Percentiles rank a stretch among this genome's conserved stretches.
phyloP scores from a whole-genome alignment of 2,888 invertebrate genomes.

The Gari tellinella region DNA sequence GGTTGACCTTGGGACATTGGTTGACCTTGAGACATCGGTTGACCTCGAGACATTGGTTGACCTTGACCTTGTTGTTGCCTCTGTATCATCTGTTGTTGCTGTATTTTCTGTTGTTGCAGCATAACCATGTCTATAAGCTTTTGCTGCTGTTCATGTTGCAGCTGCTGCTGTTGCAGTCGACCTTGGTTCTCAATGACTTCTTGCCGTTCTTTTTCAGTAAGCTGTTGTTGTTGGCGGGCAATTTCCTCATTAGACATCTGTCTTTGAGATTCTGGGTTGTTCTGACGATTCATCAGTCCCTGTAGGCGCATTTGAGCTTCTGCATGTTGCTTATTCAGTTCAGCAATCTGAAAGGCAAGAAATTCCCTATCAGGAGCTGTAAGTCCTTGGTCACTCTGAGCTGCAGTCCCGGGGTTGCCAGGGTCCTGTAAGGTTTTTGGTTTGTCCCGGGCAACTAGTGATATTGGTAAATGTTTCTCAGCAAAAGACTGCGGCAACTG shows the following conservation, averaged over 20 bases:
- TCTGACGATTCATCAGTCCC: slow-evolving; percentile 68
- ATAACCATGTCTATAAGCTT: slow-evolving; percentile 50
- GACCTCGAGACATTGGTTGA: not conserved
- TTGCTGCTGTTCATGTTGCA: slow-evolving; percentile 52
- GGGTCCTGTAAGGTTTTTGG: slow-evolving; percentile 30
- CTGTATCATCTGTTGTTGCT: slow-evolving; percentile 43
- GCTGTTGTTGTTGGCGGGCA: slow-evolving; percentile 10
- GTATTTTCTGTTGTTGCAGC: slow-evolving; percentile 52
- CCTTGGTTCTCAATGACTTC: not conserved
- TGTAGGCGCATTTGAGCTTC: slow-evolving; percentile 77
- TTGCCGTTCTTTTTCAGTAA: slow-evolving; percentile 1
- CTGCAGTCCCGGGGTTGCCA: slow-evolving; percentile 34
- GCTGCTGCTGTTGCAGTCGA: slow-evolving; percentile 47
- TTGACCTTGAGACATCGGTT: not conserved
- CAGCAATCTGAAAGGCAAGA: slow-evolving; percentile 77
- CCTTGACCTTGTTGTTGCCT: slow-evolving; percentile 22
- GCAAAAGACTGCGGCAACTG: slow-evolving; percentile 34
- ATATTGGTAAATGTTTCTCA: slow-evolving; percentile 39
- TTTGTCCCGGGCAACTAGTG: slow-evolving; percentile 26
- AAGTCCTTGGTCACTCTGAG: slow-evolving; percentile 5
- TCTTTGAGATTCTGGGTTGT: not conserved
- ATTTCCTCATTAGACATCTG: not conserved
- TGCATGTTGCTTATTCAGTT: slow-evolving; percentile 78
- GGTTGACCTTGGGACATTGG: too few species aligned
- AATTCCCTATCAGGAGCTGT: slow-evolving; percentile 44